Evolutionary conservation across 1,140 invertebrate genomes (phyloP).

Genomic region (Acromyrmex heyeri): DNA sequence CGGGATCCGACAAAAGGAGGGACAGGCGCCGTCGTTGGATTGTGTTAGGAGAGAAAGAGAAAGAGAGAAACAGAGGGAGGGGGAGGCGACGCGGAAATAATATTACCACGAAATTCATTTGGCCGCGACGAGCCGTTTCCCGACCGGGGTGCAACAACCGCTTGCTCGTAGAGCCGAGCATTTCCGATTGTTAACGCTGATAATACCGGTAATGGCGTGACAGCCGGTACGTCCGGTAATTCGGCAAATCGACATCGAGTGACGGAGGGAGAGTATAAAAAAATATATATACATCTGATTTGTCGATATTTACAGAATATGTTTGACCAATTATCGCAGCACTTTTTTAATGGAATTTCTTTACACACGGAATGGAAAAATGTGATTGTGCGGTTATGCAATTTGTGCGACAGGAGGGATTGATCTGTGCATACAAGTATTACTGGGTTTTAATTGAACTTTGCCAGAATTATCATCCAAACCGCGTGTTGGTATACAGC

Average conservation of each 20-base stretch:
- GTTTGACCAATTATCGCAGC: slow-evolving; percentile 6
- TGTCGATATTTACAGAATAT: background rate
- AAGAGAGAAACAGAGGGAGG: too few relatives aligned
- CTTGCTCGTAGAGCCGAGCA: slow-evolving; percentile 23
- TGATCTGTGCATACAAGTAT: background rate
- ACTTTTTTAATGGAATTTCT: slow-evolving; percentile 17
- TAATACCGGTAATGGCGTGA: slow-evolving; percentile 51
- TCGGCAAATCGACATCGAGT: slow-evolving; percentile 9
- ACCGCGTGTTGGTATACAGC: slow-evolving; percentile 13
- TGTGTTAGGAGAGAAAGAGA: background rate
- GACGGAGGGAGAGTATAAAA: background rate
- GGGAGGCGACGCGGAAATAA: slow-evolving; percentile 43
- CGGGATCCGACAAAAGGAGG: background rate
- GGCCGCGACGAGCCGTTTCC: slow-evolving; percentile 40
- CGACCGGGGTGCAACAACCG: slow-evolving; percentile 57
- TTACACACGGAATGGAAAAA: background rate
- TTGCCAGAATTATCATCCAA: slow-evolving; percentile 55
- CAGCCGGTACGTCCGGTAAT: slow-evolving; percentile 40
- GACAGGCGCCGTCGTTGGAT: background rate
- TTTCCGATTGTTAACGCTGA: slow-evolving; percentile 69
- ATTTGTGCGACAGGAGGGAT: slow-evolving; percentile 1
- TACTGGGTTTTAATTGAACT: slow-evolving; percentile 59
- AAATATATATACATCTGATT: background rate
- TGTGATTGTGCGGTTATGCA: slow-evolving; percentile 40
- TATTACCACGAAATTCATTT: slow-evolving; percentile 71